Base-by-base conservation (phyloP, 2,797 vertebrate genomes). In the Danio albolineatus region DNA sequence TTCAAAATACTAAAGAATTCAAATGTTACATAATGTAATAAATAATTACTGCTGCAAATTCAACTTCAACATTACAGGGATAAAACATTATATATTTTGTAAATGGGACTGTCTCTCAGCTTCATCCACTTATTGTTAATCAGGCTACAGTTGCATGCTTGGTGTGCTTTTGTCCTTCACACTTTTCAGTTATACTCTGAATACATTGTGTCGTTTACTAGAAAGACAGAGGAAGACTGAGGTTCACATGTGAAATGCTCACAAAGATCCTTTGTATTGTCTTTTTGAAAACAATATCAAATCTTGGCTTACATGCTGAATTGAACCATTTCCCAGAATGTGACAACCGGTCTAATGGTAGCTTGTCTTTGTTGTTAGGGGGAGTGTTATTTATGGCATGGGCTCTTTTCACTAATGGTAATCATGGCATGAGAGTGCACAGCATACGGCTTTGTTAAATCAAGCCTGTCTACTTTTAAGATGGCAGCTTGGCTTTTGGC, bases 371-470 rank as follows among this genome's bases (percentile, higher is more conserved):
- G 56, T 61, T 46, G 28, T 67, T 59, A 39, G 7, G 13, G 71
- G n/a, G n/a, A 61, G 59, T 56, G 61, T 64, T 71, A 64, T 81
- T 69, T 41, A 44, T 74, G 60, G 70, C 59, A 73, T 10, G 13
- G 73, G 28, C 62, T 62, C 70, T 72, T 83, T 79, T 83, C 65
- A 51, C 61, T 73, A 77, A 82, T 77, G 78, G 78, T 84, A 44
- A 73, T 66, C 71, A 48, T 60, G 67, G 64, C 59, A 44, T 65
- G 41, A 12, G 28, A 81, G 65, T 57, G 62, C 48, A 56, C 5
- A 19, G 44, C 73, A 82, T 38, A 43, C 67, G 2, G 44, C 69
- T 69, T 77, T 49, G 78, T 62, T 79, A 83, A 86, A 85, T 87
- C 77, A 84, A 78, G 82, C 73, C 54, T 78, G 79, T 57, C 67